phyloP scores from a whole-genome alignment of 2,888 invertebrate genomes.

The Drosophila barbarae region DNA sequence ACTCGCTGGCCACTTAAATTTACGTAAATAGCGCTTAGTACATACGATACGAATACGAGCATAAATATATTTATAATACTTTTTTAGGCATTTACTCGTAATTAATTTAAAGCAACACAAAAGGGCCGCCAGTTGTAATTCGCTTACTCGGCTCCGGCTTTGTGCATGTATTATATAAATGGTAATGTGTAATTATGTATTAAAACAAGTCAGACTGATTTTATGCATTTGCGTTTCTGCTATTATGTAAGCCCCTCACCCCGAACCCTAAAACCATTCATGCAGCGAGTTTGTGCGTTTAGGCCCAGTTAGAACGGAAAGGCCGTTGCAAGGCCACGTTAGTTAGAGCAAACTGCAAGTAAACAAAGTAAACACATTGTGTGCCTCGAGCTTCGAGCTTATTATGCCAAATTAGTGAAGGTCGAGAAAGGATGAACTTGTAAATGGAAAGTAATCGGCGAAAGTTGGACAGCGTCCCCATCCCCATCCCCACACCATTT shows the following conservation, averaged over 20 bases:
- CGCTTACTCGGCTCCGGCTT: conserved; percentile 14
- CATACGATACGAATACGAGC: conserved; percentile 8
- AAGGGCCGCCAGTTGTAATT: conserved; percentile 15
- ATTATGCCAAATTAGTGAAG: conserved; percentile 62
- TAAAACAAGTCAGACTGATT: conserved; percentile 68
- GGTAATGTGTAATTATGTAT: conserved; percentile 27
- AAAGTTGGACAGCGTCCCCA: conserved; percentile 12
- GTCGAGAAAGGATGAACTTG: conserved; percentile 19
- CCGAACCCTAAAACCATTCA: conserved; percentile 6
- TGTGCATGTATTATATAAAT: conserved; percentile 29
- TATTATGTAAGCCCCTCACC: conserved; percentile 47
- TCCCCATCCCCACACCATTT: conserved; percentile 13
- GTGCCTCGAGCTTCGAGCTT: conserved; percentile 72
- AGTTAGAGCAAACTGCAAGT: conserved; percentile 34
- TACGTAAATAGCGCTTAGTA: conserved; percentile 28
- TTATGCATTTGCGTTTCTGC: conserved; percentile 60
- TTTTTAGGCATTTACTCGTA: conserved; percentile 46
- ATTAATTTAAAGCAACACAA: conserved; percentile 34
- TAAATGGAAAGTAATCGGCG: conserved; percentile 34
- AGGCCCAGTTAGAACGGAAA: conserved; percentile 15
- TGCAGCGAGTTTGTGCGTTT: conserved; percentile 16
- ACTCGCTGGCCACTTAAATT: conserved; percentile 27
- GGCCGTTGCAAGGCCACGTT: conserved; percentile 5
- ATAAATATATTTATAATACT: conserved; percentile 43
- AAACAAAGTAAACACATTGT: conserved; percentile 36